These are phyloP conservation scores for Strigamia transsilvanica DNA, from an alignment of 2,888 invertebrate species.

Conservation along the genomic window DNA sequence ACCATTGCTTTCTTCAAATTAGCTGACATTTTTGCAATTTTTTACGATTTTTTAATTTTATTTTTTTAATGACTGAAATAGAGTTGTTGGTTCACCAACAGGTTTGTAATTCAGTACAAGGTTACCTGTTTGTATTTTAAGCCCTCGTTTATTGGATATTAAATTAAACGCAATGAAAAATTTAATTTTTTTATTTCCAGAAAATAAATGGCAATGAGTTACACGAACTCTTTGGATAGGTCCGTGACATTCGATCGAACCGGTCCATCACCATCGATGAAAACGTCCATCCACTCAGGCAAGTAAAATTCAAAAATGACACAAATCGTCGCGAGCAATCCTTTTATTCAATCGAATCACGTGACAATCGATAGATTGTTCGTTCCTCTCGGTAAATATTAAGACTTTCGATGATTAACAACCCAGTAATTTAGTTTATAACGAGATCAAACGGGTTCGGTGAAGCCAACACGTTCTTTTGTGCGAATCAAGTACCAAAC, in stretches of 20 bases:
- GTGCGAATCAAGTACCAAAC: no score
- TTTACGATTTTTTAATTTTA: not conserved
- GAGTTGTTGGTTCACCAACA: not conserved
- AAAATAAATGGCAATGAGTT: not conserved
- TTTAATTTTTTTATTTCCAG: not conserved
- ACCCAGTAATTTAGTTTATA: no score
- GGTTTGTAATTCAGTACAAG: slow-evolving; percentile 13
- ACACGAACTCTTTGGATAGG: slow-evolving; percentile 29
- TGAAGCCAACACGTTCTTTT: not conserved
- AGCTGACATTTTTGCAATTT: not conserved
- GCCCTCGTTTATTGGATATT: not conserved
- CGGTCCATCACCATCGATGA: slow-evolving; percentile 12
- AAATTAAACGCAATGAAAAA: not conserved
- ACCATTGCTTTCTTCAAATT: not conserved
- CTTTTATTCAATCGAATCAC: not conserved
- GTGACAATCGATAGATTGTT: not conserved
- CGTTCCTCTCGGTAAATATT: not conserved
- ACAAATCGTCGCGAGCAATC: not conserved
- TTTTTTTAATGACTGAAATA: not conserved
- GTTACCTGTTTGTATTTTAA: not conserved
- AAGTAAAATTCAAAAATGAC: not conserved
- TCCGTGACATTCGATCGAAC: not conserved
- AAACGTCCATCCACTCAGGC: not conserved
- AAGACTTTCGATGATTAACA: no score
- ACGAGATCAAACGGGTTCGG: not conserved